Base-by-base conservation (phyloP, 2,113 vertebrate species). In the Dermatemys mawii region DNA sequence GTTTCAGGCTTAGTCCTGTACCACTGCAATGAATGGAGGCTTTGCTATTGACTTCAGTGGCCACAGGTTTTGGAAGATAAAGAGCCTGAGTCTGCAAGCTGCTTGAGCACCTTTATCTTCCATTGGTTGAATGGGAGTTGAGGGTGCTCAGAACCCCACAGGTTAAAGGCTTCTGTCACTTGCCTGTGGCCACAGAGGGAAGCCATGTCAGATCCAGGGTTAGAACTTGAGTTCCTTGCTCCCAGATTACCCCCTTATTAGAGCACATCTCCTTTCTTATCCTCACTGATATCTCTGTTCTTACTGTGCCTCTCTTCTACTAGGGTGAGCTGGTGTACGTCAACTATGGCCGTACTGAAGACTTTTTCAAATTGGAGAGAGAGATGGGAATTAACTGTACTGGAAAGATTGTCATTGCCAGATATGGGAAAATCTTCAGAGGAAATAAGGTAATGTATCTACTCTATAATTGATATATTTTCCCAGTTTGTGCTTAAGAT, bases 381-480 rank as follows among this genome's bases (percentile, higher is more conserved):
- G 98, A 98, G 48, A 98, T 99, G 98, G 97, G 97, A 78, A 98
- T 99, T 95, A 99, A 97, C 95, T 99, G 98, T 24, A 98, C 98
- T 22, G 99, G 98, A 48, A 99, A 99, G 97, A 99, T 99, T 95
- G 98, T 98, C n/a, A 99, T 99, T 75, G 99, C 98, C 94, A 98
- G 99, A 98, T 99, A 99, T 21, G 99, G 99, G 38, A 99, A 99
- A 97, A 98, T 99, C 97, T 99, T 99, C 97, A 98, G 99, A 98
- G 99, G 99, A 92, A 99, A 99, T 95, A 99, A 99, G 98, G 99
- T 99, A 97, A 94, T 90, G 67, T 3, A 5, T 80, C 11, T 41
- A 22, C 1, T 35, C 3, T 38, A 75, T 82, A 78, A 86, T 19
- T 35, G 2, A 53, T 88, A 35, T 17, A 80, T 82, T 5, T 79